Conservation (phyloP, 2,888 invertebrate species). For the Cryptus armator region DNA sequence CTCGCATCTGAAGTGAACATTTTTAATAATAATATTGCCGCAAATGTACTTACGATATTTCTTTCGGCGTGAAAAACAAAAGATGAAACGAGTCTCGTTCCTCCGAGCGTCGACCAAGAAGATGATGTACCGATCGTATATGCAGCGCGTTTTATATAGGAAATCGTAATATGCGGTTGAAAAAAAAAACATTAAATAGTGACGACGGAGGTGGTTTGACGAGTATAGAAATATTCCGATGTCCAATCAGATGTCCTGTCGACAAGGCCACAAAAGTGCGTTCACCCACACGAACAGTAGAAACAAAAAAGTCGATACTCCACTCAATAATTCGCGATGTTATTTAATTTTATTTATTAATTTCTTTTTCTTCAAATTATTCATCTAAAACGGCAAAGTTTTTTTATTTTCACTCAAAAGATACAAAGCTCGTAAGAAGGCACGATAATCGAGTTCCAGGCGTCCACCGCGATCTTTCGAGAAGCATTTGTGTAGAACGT, state of each 20-base stretch:
- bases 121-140: constrained; percentile 2
- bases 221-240: constrained; percentile 44
- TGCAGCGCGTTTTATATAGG: constrained; percentile 34
- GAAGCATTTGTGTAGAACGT: constrained; percentile 91
- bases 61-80: not conserved
- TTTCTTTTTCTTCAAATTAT: not conserved
- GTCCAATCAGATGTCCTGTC: not conserved
- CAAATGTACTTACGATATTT: constrained; percentile 14
- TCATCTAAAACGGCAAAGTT: constrained; percentile 68
- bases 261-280: not conserved
- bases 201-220: constrained; percentile 38
- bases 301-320: not conserved
- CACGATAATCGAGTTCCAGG: constrained; percentile 90
- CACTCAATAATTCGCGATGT: not conserved
- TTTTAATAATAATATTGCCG: not conserved
- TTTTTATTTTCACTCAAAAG: constrained; percentile 86
- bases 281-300: constrained; percentile 3
- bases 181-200: not conserved
- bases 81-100: not conserved
- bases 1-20: not conserved
- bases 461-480: constrained; percentile 88
- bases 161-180: not conserved
- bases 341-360: not conserved
- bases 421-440: constrained; percentile 89
- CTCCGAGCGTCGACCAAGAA: not conserved